Evolutionary conservation across 1,140 invertebrate species (phyloP).

Genomic region (Drosophila nigromelanica): DNA sequence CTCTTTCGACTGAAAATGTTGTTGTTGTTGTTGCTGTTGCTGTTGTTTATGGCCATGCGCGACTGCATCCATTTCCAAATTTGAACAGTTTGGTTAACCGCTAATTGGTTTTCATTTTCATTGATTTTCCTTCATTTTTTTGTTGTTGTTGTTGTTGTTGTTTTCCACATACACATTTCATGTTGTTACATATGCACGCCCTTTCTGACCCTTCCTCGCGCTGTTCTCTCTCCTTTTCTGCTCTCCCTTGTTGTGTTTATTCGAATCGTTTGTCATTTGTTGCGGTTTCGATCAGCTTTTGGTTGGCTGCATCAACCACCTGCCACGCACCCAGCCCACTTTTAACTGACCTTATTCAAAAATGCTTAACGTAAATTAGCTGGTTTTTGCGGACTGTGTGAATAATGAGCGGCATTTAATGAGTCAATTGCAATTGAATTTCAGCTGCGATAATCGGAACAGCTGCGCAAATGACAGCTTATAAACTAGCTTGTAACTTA

Average conservation of each 20-base stretch:
- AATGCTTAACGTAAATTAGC: constrained; percentile 81
- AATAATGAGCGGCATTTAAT: constrained; percentile 74
- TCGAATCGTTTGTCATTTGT: constrained; percentile 80
- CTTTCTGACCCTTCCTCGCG: not conserved
- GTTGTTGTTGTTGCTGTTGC: constrained; percentile 19
- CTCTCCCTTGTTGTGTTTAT: constrained; percentile 50
- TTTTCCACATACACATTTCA: constrained; percentile 4
- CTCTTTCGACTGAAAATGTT: constrained; percentile 37
- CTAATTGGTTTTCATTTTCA: constrained; percentile 82
- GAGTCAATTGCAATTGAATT: constrained; percentile 77
- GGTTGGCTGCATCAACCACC: constrained; percentile 56
- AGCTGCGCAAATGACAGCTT: constrained; percentile 27
- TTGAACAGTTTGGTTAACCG: constrained; percentile 82
- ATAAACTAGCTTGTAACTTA: constrained; percentile 22
- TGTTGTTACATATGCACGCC: not conserved
- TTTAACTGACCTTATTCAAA: constrained; percentile 72
- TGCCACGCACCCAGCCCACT: not conserved
- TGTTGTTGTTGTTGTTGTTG: constrained; percentile 8
- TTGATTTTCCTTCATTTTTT: constrained; percentile 65
- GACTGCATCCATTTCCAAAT: constrained; percentile 80
- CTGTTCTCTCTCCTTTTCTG: not conserved
- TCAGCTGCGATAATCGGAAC: constrained; percentile 36
- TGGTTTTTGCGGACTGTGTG: constrained; percentile 72
- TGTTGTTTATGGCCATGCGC: constrained; percentile 74
- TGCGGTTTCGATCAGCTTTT: constrained; percentile 78